These are phyloP conservation scores for Panagrolaimus sp. DNA, from an alignment of 1,140 invertebrate species.

Conservation along the genomic window DNA sequence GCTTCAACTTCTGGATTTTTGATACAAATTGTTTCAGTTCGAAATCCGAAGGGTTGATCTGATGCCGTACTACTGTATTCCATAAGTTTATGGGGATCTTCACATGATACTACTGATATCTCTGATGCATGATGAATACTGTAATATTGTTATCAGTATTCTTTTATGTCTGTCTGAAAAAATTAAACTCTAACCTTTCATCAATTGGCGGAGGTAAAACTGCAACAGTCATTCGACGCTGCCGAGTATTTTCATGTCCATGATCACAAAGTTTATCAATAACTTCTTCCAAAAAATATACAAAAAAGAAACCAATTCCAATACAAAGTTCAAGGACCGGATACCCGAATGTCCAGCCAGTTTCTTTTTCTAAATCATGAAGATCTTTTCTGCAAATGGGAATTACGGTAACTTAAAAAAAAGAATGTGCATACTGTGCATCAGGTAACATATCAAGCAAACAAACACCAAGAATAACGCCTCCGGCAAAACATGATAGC, in stretches of 20 bases:
- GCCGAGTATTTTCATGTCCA: constrained; percentile 14
- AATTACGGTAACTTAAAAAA: neutral
- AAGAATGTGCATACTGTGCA: constrained; percentile 6
- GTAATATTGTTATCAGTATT: too few species aligned
- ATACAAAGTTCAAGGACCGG: constrained; percentile 65
- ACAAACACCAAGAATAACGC: constrained; percentile 29
- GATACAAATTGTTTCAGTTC: too few species aligned
- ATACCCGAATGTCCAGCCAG: constrained; percentile 56
- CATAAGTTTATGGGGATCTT: too few species aligned
- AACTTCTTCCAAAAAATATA: constrained; percentile 65
- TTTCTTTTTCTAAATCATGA: constrained; percentile 19
- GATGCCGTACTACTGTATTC: too few species aligned
- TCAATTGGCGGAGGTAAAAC: neutral
- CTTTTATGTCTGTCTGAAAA: too few species aligned
- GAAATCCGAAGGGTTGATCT: too few species aligned
- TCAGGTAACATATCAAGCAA: constrained; percentile 26
- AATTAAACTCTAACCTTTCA: constrained; percentile 3
- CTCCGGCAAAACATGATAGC: constrained; percentile 29
- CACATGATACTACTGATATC: too few species aligned
- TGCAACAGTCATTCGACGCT: constrained; percentile 3
- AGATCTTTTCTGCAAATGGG: constrained; percentile 34
- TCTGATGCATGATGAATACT: constrained; percentile 13
- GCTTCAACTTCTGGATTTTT: too few species aligned
- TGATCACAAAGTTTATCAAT: constrained; percentile 30
- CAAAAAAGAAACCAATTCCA: constrained; percentile 64